phyloP scores from a whole-genome alignment of 1,140 invertebrate genomes.

The Pogonomyrmex californicus region DNA sequence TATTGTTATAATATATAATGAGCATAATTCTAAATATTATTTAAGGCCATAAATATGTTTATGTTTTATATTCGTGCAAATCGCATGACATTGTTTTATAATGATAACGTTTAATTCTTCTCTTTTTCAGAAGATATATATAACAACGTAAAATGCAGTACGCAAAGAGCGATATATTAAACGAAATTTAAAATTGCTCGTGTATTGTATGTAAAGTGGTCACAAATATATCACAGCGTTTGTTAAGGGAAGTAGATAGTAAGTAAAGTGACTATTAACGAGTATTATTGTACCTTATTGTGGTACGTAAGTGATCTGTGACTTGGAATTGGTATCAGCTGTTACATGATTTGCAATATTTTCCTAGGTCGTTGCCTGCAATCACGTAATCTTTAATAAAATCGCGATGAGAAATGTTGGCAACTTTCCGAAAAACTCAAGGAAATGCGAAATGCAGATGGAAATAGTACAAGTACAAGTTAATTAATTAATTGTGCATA shows the following conservation, averaged over 20 bases:
- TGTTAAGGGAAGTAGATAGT: not conserved
- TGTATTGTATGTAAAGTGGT: conserved; percentile 5
- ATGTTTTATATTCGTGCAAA: not conserved
- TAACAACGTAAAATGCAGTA: not conserved
- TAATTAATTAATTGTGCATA: conserved; percentile 38
- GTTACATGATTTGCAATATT: conserved; percentile 21
- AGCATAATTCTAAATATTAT: not conserved
- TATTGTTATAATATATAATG: not conserved
- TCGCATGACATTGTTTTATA: not conserved
- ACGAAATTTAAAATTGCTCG: conserved; percentile 32
- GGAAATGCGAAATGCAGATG: not conserved
- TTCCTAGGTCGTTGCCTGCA: not conserved
- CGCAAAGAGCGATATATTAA: conserved; percentile 26
- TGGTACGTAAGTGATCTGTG: not conserved
- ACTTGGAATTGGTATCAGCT: conserved; percentile 16
- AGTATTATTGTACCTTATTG: not conserved
- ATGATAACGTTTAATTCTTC: not conserved
- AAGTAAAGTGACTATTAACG: conserved; percentile 17
- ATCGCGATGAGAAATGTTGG: not conserved
- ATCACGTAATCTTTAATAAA: conserved; percentile 3
- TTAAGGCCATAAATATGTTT: not conserved
- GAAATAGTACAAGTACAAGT: not conserved
- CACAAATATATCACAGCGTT: conserved; percentile 21
- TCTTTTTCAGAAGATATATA: not conserved
- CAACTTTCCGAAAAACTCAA: conserved; percentile 6